Base-by-base conservation (phyloP, 2,113 vertebrate genomes). In the Oncorhynchus tshawytscha region DNA sequence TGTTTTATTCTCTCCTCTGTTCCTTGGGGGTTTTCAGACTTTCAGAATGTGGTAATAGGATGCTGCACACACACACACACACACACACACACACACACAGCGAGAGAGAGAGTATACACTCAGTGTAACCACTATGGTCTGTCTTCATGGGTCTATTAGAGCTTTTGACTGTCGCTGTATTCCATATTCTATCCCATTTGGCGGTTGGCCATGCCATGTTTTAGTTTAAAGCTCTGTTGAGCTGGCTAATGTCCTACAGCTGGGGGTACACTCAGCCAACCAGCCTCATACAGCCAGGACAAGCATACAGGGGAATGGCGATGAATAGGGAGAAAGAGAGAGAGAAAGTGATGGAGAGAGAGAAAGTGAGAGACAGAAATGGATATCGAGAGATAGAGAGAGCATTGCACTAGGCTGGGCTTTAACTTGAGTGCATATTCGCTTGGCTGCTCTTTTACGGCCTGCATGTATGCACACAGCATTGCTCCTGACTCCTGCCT, bases 161-260 rank as follows among this genome's bases (percentile, higher is more conserved):
- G 20, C 11, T 73, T 4, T 70, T 57, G 75, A 67, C 68, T 16
- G 60, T 8, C 3, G 72, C 66, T 62, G 22, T 25, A 9, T 73
- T 75, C 11, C 7, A 18, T 39, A 7, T 4, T 73, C 60, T 64
- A 84, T 80, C 31, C 54, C 73, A 73, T 74, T 71, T 78, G 82
- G 75, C 71, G 18, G 9, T 85, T 77, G 77, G 73, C 81, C 60
- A 49, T 72, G 77, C 65, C 76, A 76, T 76, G 78, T 82, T 90
- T 85, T 65, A 69, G 73, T 82, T 54, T 78, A 87, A 82, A 71
- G 78, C 82, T 82, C 79, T 62, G 67, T 80, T 81, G 83, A 77
- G 83, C 72, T 75, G 81, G 85, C 83, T 91, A 87, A 91, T 85
- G 85, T 85, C 81, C 81, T 86, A 84, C 82, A 92, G 85, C 87